phyloP scores from a whole-genome alignment of 2,113 vertebrate species.

The Megalops atlanticus region DNA sequence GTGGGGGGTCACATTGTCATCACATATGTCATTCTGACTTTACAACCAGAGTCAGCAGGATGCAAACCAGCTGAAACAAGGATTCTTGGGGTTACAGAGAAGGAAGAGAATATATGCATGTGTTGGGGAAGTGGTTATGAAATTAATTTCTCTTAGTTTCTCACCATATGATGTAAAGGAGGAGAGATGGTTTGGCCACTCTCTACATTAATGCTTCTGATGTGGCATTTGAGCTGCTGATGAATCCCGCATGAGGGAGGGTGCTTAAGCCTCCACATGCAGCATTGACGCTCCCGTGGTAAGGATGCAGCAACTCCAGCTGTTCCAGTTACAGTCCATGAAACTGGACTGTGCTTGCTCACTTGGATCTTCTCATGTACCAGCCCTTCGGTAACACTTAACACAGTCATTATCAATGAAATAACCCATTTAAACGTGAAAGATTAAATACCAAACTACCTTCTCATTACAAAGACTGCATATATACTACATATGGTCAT shows the following conservation, averaged over 20 bases:
- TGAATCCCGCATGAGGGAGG: slow-evolving; percentile 10
- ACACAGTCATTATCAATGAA: too few species aligned
- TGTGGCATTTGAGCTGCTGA: slow-evolving; percentile 4
- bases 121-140: not conserved
- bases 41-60: not conserved
- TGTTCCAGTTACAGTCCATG: too few species aligned
- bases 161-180: slow-evolving; percentile 9
- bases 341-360: too few species aligned
- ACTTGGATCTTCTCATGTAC: too few species aligned
- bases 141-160: not conserved
- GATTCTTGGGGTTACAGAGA: not conserved
- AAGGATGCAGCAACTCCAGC: too few species aligned
- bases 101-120: not conserved
- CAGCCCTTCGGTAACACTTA: too few species aligned
- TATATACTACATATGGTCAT: too few species aligned
- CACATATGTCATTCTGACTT: not conserved
- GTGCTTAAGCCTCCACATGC: not conserved
- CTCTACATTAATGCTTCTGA: slow-evolving; percentile 7
- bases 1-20: not conserved
- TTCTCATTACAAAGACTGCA: too few species aligned
- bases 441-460: too few species aligned
- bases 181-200: not conserved
- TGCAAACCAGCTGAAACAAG: not conserved
- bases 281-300: too few species aligned
- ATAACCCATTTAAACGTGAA: too few species aligned